phyloP scores from a whole-genome alignment of 2,113 vertebrate genomes.

The Copsychus sechellarum region DNA sequence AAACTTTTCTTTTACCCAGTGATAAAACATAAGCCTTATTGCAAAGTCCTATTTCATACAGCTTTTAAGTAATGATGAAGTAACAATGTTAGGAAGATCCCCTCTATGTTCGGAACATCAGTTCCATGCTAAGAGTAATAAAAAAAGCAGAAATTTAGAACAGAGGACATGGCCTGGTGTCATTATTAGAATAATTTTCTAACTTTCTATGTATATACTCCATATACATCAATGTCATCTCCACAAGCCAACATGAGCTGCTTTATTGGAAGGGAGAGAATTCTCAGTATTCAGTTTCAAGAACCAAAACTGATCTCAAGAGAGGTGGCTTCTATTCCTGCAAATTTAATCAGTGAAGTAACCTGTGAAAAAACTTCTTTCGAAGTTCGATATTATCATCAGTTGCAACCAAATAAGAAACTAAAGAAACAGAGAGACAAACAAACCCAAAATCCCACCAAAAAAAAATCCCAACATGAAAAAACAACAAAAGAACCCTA shows the following conservation, averaged over 20 bases:
- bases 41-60: background rate
- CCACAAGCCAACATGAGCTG: background rate
- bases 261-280: background rate
- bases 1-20: background rate
- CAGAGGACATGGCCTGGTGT: background rate
- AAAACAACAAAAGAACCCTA: too few species aligned
- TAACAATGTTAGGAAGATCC: background rate
- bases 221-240: background rate
- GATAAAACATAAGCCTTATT: background rate
- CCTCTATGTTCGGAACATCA: background rate
- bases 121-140: background rate
- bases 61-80: background rate
- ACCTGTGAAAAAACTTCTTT: background rate
- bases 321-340: background rate
- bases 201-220: background rate
- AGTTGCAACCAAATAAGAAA: background rate
- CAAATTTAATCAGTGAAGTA: background rate
- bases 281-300: background rate
- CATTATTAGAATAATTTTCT: background rate
- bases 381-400: background rate
- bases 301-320: background rate
- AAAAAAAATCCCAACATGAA: rapidly evolving
- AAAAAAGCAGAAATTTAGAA: background rate
- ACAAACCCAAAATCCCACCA: background rate
- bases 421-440: background rate